Evolutionary conservation across 2,888 invertebrate species (phyloP), one percentile per base, ranked within the genome.

Genomic region (Papilio demoleus): DNA sequence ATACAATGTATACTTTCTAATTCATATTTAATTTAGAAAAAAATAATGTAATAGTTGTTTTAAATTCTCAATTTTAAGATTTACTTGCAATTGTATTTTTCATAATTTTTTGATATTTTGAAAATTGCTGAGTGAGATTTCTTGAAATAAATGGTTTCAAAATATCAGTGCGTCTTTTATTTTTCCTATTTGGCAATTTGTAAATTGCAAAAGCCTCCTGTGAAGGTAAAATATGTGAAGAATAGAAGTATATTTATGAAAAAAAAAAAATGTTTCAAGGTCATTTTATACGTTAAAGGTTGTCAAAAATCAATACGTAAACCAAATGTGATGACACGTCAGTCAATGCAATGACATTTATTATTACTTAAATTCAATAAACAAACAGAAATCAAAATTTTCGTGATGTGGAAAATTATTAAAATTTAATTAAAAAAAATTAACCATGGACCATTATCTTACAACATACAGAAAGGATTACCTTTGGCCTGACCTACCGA

Each of bases 401-500:
- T 65, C 63, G 76, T 80, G 59, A 75, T 75, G 73, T 75, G 59
- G 70, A 65, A 22, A 31, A 36, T 31, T 47, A 60, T 67, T 36
- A 68, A 68, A 40, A 40, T 24, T 31, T 17, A 40, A 71, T 67
- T n/a, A n/a, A n/a, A 9, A 63, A 68, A 59, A 50, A 42, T 22
- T 11, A 61, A 73, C 36, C 72, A 94, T 94, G 94, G 94, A 94
- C 83, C 94, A 94, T 74, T 95, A 94, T 75, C 83, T 94, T 67
- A 93, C 95, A 0, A 94, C 94, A 0, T 95, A 95, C 76, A 88
- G 92, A 53, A 94, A 94, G 76, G 95, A 95, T 80, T 95, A 94
- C 74, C 76, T 94, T 22, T 95, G 95, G 95, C 95, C 95, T 0
- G 88, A 88, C 70, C 70, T 90, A 56, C 89, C 90, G 0, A 65